Evolutionary conservation across 2,888 invertebrate species (phyloP).

Genomic region (Thymelicus sylvestris): DNA sequence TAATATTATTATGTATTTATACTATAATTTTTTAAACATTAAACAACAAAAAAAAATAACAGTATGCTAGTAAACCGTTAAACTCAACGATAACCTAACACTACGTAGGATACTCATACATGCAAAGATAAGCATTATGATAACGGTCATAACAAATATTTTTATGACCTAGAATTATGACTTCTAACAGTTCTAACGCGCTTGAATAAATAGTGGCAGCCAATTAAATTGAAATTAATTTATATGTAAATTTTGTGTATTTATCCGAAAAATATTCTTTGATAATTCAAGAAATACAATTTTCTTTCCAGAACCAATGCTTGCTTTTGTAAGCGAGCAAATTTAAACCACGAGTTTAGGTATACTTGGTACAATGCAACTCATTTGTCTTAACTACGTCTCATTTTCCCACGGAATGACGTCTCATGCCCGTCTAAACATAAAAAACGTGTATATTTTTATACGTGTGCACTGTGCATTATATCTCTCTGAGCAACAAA

Average conservation of each 20-base stretch:
- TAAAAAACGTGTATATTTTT: background rate
- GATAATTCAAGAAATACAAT: background rate
- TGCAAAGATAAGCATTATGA: background rate
- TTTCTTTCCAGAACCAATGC: background rate
- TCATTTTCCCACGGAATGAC: constrained; percentile 26
- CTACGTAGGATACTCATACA: background rate
- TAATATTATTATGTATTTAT: too few species aligned
- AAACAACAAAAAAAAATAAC: too few species aligned
- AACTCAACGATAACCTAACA: too few species aligned
- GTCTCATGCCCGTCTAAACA: constrained; percentile 1
- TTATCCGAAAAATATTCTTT: too few species aligned
- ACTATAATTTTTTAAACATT: too few species aligned
- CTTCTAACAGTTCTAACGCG: too few species aligned
- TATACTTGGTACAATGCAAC: constrained; percentile 12
- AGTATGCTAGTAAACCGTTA: too few species aligned
- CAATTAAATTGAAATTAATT: too few species aligned
- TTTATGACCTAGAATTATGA: too few species aligned
- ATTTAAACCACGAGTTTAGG: constrained; percentile 17
- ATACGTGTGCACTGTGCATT: background rate
- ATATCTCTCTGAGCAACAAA: background rate
- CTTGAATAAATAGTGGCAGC: too few species aligned
- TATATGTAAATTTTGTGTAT: too few species aligned
- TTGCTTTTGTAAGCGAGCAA: background rate
- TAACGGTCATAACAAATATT: too few species aligned
- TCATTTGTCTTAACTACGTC: constrained; percentile 33